Conservation (phyloP, 1,140 invertebrate species). For the Hylaeus anthracinus region DNA sequence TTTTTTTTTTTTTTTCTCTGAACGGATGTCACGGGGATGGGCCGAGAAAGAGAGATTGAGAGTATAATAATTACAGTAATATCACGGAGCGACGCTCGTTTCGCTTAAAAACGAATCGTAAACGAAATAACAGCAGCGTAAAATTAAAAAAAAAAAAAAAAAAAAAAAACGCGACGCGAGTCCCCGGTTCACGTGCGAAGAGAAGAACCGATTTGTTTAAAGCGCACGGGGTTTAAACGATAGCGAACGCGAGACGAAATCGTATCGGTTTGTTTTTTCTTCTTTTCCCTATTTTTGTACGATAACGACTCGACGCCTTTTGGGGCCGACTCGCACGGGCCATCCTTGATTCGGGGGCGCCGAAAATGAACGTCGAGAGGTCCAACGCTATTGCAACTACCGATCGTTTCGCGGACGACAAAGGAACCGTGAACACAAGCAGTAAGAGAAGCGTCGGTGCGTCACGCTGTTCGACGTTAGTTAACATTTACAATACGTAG, state of each 20-base stretch:
- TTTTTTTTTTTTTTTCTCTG: no score
- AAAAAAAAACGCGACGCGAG: background rate
- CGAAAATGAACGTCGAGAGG: background rate
- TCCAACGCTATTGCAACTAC: background rate
- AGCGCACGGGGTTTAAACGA: background rate
- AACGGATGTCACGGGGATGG: slow-evolving; percentile 7
- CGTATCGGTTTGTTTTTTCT: slow-evolving; percentile 1
- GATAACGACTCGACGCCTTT: background rate
- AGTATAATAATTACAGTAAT: slow-evolving; percentile 30
- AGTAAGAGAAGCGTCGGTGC: slow-evolving; percentile 63
- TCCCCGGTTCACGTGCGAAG: background rate
- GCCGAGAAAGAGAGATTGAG: slow-evolving; percentile 4
- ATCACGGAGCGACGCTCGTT: slow-evolving; percentile 18
- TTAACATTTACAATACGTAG: slow-evolving; percentile 62
- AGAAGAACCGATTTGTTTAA: background rate
- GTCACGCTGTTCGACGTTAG: slow-evolving; percentile 60
- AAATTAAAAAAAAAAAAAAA: background rate
- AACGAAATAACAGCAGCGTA: background rate
- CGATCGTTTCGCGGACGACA: slow-evolving; percentile 4
- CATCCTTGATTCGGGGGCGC: background rate
- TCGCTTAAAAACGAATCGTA: background rate
- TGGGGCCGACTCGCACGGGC: background rate
- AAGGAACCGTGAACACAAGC: slow-evolving; percentile 40
- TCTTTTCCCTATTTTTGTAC: slow-evolving; percentile 9
- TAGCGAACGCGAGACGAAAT: slow-evolving; percentile 20